Evolutionary conservation across 2,113 vertebrate genomes (phyloP), one percentile per base, ranked within the genome.

Genomic region (Fukomys damarensis): DNA sequence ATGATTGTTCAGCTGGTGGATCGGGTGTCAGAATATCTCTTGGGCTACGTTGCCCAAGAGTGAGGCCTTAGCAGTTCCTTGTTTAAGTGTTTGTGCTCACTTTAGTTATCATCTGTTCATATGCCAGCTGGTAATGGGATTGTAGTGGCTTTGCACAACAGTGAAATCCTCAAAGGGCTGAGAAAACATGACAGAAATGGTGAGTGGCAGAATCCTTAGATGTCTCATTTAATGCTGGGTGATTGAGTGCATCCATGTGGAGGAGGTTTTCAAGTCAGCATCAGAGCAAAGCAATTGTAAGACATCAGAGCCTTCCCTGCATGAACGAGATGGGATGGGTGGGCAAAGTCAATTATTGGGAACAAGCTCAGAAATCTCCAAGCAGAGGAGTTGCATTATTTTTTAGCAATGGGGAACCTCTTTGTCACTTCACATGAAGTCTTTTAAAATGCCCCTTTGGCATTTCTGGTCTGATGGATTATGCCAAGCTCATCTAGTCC

Each of bases 91-190:
- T 97, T 97, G 82, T 97, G 68, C 95, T 95, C 94, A 93, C 86
- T 97, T 58, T 65, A 85, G 94, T 96, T 98, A 93, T 90, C 97
- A 94, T 91, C 70, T 98, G 97, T 98, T 97, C 95, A 59, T 95
- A 89, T 95, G 92, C 96, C 96, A 94, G 91, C 92, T 98, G 83
- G 59, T 98, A 94, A 98, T 98, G 96, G 90, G 96, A 79, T 96
- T 97, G 93, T 97, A 97, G 95, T 95, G 81, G 70, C 74, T 97
- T 98, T 98, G 72, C 92, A 94, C 89, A 97, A 58, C 19, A 49
- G 41, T 0, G 0, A 49, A 96, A 59, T 95, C 91, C 96, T 97
- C 65, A 93, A 54, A 97, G 96, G 83, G 43, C 93, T 95, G 93
- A 96, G 96, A 79, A 96, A 96, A 96, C 70, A 92, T 95, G 97